These are phyloP conservation scores for Lithobates sylvaticus DNA, from an alignment of 2,797 vertebrate genomes.

Conservation along the genomic window DNA sequence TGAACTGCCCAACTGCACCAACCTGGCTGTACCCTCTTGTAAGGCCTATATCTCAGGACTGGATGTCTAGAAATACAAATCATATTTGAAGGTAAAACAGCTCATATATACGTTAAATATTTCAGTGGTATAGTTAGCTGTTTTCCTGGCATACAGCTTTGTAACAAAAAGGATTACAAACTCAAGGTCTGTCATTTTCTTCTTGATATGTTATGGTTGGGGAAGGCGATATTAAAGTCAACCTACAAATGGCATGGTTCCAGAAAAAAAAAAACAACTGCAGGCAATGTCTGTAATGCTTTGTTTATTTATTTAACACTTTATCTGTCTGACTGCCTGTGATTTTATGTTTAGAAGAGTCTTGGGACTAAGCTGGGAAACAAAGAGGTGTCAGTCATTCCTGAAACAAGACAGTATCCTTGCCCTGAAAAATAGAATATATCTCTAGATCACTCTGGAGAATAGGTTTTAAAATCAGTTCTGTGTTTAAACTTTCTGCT, in stretches of 20 bases:
- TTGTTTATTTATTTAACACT: constrained; percentile 48
- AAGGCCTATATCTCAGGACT: neutral
- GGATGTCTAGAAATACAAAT: neutral
- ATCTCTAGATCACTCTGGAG: constrained; percentile 32
- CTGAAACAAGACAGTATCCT: constrained; percentile 21
- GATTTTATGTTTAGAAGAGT: constrained; percentile 39
- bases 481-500: constrained; percentile 9
- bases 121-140: neutral
- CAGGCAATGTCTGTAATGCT: constrained; percentile 1
- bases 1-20: neutral
- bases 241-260: constrained; percentile 13
- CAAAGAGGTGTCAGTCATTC: constrained; percentile 40
- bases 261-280: constrained; percentile 11
- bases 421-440: constrained; percentile 34
- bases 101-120: neutral
- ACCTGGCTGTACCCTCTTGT: neutral
- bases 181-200: neutral
- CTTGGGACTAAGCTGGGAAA: constrained; percentile 26
- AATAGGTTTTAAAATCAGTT: constrained; percentile 10
- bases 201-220: neutral
- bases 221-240: constrained; percentile 19
- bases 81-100: neutral
- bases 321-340: constrained; percentile 22
- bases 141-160: neutral
- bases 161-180: neutral